Evolutionary conservation across 2,797 vertebrate genomes (phyloP), one percentile per base, ranked within the genome.

Genomic region (Sylvilagus floridanus): DNA sequence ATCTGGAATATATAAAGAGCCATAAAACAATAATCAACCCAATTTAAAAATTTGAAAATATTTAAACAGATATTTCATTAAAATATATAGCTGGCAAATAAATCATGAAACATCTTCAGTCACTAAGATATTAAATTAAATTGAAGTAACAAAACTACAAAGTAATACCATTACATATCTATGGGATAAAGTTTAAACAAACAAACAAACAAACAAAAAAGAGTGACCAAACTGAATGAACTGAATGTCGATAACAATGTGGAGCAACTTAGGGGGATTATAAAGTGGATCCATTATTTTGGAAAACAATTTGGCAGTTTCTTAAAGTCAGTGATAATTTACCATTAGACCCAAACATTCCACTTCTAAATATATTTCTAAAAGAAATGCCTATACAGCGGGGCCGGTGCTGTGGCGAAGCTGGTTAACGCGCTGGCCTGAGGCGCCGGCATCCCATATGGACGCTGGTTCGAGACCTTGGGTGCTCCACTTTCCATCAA

Each of bases 11-110:
- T 65, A 75, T 71, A 81, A 95, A 91, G 10, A 89, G 54, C 21
- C 2, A 32, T 10, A 89, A 94, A 71, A 71, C n/a, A 62, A 77
- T 5, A 32, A 83, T 60, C 7, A 85, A 66, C 14, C 6, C 54
- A 79, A 68, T 26, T 92, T 24, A 12, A 87, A 85, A 93, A 54
- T 35, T 82, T 68, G 12, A 92, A 78, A 76, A 71, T 5, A 60
- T 88, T 82, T 92, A 22, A 90, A 87, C 47, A 87, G 87, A 90
- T n/a, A 86, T 11, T 95, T 95, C 35, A 87, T 16, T 22, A 69
- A 54, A 75, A 95, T 16, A 77, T 26, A 26, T 19, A 76, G 57
- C 50, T 84, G 71, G n/a, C 54, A 96, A 76, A 77, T 84, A 71
- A 84, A 17, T 7, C 11, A 37, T 50, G 24, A 47, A 76, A 86